These are phyloP conservation scores for Pelobates fuscus DNA, from an alignment of 2,113 vertebrate genomes.

Conservation along the genomic window DNA sequence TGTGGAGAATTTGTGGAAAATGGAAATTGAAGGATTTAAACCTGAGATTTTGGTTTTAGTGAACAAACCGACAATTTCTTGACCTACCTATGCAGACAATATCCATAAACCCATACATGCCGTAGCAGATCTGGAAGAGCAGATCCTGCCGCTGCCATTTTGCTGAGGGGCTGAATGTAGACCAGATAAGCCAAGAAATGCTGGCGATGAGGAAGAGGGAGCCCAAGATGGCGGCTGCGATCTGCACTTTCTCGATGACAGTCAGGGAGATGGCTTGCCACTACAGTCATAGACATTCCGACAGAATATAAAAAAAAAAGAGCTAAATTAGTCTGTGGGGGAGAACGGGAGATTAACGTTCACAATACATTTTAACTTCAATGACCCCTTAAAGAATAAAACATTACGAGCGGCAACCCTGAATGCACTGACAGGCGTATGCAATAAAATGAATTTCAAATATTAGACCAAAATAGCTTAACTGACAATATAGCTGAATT, in stretches of 20 bases:
- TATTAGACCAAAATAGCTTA: too few species aligned
- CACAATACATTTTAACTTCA: too few species aligned
- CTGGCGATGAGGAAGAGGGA: constrained; percentile 98
- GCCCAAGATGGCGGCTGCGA: constrained; percentile 93
- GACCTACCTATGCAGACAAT: constrained; percentile 95
- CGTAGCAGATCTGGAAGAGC: constrained; percentile 99
- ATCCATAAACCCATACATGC: constrained; percentile 99
- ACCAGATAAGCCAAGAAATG: constrained; percentile 99
- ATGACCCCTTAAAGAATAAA: too few species aligned
- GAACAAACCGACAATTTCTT: too few species aligned
- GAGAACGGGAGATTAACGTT: neutral
- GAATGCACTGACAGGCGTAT: too few species aligned
- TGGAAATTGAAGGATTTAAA: too few species aligned
- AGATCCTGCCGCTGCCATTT: constrained; percentile 98
- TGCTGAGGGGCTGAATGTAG: constrained; percentile 94
- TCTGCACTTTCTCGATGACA: constrained; percentile 98
- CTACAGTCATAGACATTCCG: constrained; percentile 61
- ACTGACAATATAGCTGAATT: too few species aligned
- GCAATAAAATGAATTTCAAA: too few species aligned
- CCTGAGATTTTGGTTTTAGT: too few species aligned
- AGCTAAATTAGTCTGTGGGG: constrained; percentile 1
- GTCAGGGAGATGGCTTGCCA: constrained; percentile 99
- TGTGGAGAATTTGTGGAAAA: too few species aligned
- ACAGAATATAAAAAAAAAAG: neutral
- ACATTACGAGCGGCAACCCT: too few species aligned